A percentile compares a stretch with the other conserved stretches of the same genome.
Conservation (phyloP, 2,888 invertebrate genomes). For the Meteorus cinctellus region DNA sequence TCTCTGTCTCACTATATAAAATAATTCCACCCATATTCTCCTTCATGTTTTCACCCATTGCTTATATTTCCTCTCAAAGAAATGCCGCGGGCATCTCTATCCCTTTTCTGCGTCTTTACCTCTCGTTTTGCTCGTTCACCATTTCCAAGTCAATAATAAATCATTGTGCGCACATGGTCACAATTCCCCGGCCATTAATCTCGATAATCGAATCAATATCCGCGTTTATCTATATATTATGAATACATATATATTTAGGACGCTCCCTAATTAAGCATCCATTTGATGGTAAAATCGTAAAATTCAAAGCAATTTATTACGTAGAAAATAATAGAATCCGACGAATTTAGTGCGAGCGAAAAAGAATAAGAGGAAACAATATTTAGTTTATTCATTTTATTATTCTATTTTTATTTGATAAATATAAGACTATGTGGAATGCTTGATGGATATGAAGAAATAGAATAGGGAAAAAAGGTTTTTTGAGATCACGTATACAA, state of each 20-base stretch:
- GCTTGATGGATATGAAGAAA: neutral
- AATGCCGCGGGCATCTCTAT: slow-evolving; percentile 32
- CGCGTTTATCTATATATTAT: slow-evolving; percentile 50
- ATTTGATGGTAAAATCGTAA: neutral
- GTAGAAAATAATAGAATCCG: neutral
- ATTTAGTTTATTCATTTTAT: neutral
- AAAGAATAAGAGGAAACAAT: neutral
- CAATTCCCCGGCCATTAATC: slow-evolving; percentile 66
- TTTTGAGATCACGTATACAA: neutral
- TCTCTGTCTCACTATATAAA: slow-evolving; percentile 3
- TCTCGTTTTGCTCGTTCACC: slow-evolving; percentile 16
- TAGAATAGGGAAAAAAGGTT: neutral
- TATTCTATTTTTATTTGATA: neutral
- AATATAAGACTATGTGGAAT: neutral
- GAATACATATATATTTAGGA: slow-evolving; percentile 49
- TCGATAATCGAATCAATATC: slow-evolving; percentile 70
- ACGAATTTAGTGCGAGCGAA: slow-evolving; percentile 6
- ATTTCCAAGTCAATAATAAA: slow-evolving; percentile 44
- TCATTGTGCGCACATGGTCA: slow-evolving; percentile 49
- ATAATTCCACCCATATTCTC: neutral
- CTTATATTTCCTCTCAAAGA: slow-evolving; percentile 36
- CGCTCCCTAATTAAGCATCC: slow-evolving; percentile 58
- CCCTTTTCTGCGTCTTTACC: slow-evolving; percentile 22
- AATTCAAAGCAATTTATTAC: slow-evolving; percentile 6
- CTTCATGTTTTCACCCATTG: neutral